Evolutionary conservation across 2,113 vertebrate species (phyloP).

Genomic region (Sphyrna mokarran): DNA sequence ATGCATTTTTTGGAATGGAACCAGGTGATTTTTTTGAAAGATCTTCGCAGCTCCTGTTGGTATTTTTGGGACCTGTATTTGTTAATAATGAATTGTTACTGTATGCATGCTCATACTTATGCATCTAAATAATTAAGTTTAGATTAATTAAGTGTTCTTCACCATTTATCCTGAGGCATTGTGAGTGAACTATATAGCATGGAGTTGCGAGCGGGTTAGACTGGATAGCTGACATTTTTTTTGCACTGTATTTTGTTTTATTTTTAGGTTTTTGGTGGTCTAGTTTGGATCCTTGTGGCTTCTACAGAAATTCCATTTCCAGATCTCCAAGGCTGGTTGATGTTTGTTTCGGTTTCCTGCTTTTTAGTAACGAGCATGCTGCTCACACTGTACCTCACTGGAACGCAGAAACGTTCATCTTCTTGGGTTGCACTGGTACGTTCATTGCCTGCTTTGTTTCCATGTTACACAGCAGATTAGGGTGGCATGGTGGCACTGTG

Average conservation of each 20-base stretch:
- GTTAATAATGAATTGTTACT: slow-evolving; percentile 38
- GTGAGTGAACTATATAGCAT: slow-evolving; percentile 39
- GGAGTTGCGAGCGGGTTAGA: slow-evolving; percentile 33
- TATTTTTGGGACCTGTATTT: slow-evolving; percentile 1
- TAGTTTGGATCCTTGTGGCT: slow-evolving; percentile 72
- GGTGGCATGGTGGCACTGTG: no score
- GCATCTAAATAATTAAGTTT: slow-evolving; percentile 70
- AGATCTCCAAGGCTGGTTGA: slow-evolving; percentile 67
- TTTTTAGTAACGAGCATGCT: slow-evolving; percentile 60
- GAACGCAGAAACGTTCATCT: slow-evolving; percentile 52
- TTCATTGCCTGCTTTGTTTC: background rate
- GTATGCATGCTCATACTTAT: slow-evolving; percentile 76
- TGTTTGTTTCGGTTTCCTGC: slow-evolving; percentile 74
- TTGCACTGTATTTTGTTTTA: slow-evolving; percentile 41
- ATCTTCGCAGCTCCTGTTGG: background rate
- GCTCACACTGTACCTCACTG: slow-evolving; percentile 58
- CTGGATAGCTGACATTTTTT: background rate
- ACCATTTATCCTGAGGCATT: slow-evolving; percentile 72
- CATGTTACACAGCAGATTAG: background rate
- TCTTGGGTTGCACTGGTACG: slow-evolving; percentile 65
- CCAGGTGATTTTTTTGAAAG: background rate
- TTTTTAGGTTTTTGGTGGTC: slow-evolving; percentile 65
- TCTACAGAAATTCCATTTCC: slow-evolving; percentile 40
- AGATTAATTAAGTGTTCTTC: slow-evolving; percentile 59
- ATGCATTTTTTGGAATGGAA: background rate